phyloP scores from a whole-genome alignment of 2,113 vertebrate genomes.

The Eupsittula cactorum region DNA sequence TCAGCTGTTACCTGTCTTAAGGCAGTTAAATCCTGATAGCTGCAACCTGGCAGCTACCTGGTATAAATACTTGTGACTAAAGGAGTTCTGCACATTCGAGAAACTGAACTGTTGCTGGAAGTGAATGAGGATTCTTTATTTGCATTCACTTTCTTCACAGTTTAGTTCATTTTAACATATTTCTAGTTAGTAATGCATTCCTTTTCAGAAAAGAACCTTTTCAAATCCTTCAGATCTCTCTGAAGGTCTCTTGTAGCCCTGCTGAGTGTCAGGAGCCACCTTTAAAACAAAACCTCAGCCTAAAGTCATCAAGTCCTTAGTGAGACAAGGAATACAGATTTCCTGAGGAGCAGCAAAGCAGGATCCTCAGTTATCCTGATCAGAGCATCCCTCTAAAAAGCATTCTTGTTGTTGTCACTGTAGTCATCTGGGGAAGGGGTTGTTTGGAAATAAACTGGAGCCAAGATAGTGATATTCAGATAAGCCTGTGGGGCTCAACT shows the following conservation, averaged over 20 bases:
- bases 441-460: background rate
- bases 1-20: background rate
- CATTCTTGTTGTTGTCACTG: background rate
- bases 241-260: background rate
- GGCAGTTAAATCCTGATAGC: background rate
- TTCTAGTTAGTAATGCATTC: background rate
- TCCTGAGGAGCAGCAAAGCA: background rate
- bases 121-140: background rate
- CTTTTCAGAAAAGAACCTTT: background rate
- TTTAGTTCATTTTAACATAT: background rate
- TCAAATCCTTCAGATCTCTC: background rate
- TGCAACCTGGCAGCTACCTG: background rate
- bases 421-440: background rate
- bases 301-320: background rate
- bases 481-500: background rate
- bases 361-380: background rate
- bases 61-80: background rate
- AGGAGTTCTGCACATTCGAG: background rate
- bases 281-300: background rate
- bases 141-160: background rate
- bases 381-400: background rate
- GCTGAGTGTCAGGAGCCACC: background rate
- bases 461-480: background rate
- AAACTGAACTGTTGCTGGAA: background rate
- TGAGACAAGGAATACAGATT: background rate